These are phyloP conservation scores for Epinephelus fuscoguttatus DNA, from an alignment of 2,113 vertebrate genomes.

Conservation along the genomic window DNA sequence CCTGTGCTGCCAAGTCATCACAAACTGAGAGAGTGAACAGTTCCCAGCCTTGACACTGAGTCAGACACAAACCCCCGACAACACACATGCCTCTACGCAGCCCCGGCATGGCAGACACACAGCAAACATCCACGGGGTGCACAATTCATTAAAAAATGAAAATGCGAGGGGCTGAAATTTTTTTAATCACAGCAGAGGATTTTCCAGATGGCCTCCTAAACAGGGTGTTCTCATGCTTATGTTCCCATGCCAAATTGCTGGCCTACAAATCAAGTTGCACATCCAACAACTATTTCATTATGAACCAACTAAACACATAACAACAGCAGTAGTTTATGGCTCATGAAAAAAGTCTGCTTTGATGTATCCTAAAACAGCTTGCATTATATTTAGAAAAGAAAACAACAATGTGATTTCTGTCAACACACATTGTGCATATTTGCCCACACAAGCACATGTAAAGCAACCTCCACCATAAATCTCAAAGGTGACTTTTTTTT, in stretches of 20 bases:
- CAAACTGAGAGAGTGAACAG: slow-evolving; percentile 64
- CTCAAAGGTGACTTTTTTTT: background rate
- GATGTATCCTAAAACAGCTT: slow-evolving; percentile 2
- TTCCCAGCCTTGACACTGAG: slow-evolving; percentile 58
- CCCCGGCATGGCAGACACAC: slow-evolving; percentile 34
- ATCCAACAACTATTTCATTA: slow-evolving; percentile 55
- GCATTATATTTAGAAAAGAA: background rate
- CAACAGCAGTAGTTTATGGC: slow-evolving; percentile 25
- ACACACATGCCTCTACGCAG: slow-evolving; percentile 33
- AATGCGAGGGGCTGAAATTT: slow-evolving; percentile 49
- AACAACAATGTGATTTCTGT: slow-evolving; percentile 8
- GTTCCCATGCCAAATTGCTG: slow-evolving; percentile 56
- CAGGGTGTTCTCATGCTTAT: slow-evolving; percentile 53
- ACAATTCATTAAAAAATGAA: slow-evolving; percentile 64
- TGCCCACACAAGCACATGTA: background rate
- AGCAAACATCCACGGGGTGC: slow-evolving; percentile 54
- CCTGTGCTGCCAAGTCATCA: slow-evolving; percentile 73
- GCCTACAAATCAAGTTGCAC: slow-evolving; percentile 56
- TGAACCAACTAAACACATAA: slow-evolving; percentile 44
- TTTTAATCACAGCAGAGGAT: slow-evolving; percentile 53
- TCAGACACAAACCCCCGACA: slow-evolving; percentile 48
- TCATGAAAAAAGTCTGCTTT: slow-evolving; percentile 27
- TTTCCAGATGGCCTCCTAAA: slow-evolving; percentile 75
- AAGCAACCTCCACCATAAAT: background rate
- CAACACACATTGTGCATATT: slow-evolving; percentile 14